These are phyloP conservation scores for Agonum fuliginosum DNA, from an alignment of 2,888 invertebrate genomes.

Conservation along the genomic window DNA sequence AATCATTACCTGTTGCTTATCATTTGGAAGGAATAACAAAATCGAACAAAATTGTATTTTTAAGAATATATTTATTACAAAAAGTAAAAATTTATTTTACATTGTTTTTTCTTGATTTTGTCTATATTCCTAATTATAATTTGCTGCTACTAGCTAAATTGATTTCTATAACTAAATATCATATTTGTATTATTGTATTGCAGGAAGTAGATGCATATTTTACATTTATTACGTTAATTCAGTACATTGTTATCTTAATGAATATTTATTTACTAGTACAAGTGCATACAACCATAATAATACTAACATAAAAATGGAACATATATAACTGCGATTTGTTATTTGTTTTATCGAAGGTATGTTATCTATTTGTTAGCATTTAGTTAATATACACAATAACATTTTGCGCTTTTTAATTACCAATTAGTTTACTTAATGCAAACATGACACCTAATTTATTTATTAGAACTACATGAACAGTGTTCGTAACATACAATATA, in stretches of 20 bases:
- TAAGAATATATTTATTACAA: too few species aligned
- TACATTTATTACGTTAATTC: not conserved
- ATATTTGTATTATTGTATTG: not conserved
- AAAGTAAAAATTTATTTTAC: too few species aligned
- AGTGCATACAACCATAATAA: too few species aligned
- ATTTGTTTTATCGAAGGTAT: not conserved
- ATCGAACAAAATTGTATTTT: too few species aligned
- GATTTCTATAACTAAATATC: too few species aligned
- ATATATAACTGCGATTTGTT: too few species aligned
- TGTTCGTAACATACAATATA: slow-evolving; percentile 23
- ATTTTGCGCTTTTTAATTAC: not conserved
- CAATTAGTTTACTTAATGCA: not conserved
- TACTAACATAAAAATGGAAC: too few species aligned
- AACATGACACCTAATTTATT: not conserved
- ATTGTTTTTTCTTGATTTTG: too few species aligned
- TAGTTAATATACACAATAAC: not conserved
- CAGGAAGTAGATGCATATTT: not conserved
- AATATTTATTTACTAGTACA: not conserved
- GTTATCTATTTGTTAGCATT: not conserved
- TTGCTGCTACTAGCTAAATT: too few species aligned
- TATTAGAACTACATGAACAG: not conserved
- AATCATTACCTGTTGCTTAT: too few species aligned
- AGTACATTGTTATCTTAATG: not conserved
- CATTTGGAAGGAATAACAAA: too few species aligned
- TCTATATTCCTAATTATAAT: too few species aligned